These are phyloP conservation scores for Aphidius colemani DNA, from an alignment of 2,888 invertebrate genomes.

Conservation along the genomic window DNA sequence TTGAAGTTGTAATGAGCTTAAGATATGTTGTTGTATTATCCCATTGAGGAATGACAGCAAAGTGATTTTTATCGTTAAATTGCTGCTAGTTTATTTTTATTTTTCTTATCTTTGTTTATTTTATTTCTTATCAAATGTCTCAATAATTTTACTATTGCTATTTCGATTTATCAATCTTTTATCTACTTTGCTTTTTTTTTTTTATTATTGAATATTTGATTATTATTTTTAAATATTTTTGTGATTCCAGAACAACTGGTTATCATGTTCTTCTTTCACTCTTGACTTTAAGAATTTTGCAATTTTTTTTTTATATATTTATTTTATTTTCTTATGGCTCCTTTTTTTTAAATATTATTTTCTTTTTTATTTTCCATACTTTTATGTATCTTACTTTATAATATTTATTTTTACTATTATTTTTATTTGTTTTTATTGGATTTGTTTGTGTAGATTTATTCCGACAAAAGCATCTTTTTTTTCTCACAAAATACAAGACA, in stretches of 20 bases:
- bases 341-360: constrained; percentile 13
- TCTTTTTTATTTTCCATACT: constrained; percentile 16
- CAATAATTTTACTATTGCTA: not conserved
- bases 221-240: constrained; percentile 11
- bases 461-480: constrained; percentile 21
- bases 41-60: constrained; percentile 5
- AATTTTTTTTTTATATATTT: constrained; percentile 25
- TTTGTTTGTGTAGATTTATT: not conserved
- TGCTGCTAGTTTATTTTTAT: constrained; percentile 5
- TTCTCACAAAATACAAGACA: constrained; percentile 21
- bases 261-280: constrained; percentile 22
- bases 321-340: not conserved
- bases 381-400: constrained; percentile 6
- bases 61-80: constrained; percentile 20
- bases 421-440: constrained; percentile 1
- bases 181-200: constrained; percentile 5
- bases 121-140: constrained; percentile 1
- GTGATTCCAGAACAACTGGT: constrained; percentile 32
- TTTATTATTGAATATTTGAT: constrained; percentile 7
- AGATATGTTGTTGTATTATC: too few relatives aligned
- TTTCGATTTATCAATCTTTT: constrained; percentile 3
- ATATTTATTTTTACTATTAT: constrained; percentile 13
- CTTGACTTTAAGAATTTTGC: constrained; percentile 15
- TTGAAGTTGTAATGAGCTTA: too few relatives aligned
- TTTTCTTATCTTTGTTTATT: not conserved